Conservation (phyloP, 2,797 vertebrate species). For the Martes flavigula region DNA sequence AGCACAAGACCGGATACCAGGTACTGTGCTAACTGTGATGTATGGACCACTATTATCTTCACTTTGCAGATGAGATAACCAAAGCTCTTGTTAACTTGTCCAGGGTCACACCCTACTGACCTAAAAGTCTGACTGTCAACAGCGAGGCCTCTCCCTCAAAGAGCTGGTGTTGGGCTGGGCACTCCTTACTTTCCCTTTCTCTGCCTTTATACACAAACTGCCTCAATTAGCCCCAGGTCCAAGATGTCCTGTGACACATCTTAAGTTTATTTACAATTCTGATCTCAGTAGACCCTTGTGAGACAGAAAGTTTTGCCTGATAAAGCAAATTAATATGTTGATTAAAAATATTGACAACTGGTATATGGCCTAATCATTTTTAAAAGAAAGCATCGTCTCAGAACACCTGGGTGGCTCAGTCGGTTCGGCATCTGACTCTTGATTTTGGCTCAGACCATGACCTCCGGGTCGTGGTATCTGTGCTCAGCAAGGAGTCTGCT, state of each 20-base stretch:
- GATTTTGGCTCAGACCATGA: not conserved
- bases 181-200: not conserved
- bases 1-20: not conserved
- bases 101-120: not conserved
- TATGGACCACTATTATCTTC: not conserved
- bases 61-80: not conserved
- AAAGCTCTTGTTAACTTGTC: not conserved
- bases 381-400: not conserved
- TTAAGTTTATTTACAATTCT: slow-evolving; percentile 5
- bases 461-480: not conserved
- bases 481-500: not conserved
- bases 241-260: not conserved
- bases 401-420: not conserved
- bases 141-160: not conserved
- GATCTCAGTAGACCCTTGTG: not conserved
- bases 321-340: not conserved
- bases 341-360: not conserved
- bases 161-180: not conserved
- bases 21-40: not conserved
- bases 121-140: not conserved
- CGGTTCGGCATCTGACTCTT: not conserved
- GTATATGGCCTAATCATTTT: slow-evolving; percentile 15
- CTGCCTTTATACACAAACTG: not conserved
- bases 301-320: not conserved
- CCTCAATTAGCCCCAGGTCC: not conserved